These are phyloP conservation scores for Microtus californicus DNA, from an alignment of 2,797 vertebrate genomes.

Conservation along the genomic window DNA sequence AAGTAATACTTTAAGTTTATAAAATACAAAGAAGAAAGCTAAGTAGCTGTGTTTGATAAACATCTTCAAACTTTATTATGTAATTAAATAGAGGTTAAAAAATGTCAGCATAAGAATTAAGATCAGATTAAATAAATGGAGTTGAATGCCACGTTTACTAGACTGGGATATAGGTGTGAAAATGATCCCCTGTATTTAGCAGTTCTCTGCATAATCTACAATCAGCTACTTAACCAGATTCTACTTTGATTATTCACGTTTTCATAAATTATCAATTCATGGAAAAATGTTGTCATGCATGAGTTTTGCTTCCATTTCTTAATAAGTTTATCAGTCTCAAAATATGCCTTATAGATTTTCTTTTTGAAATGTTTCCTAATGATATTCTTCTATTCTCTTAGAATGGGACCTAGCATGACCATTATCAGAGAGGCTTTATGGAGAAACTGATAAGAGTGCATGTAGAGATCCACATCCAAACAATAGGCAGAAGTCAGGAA, in stretches of 20 bases:
- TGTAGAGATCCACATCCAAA: background rate
- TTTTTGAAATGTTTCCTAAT: background rate
- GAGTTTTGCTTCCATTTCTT: background rate
- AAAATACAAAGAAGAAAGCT: background rate
- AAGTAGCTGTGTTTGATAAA: background rate
- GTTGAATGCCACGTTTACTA: background rate
- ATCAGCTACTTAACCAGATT: background rate
- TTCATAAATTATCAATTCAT: background rate
- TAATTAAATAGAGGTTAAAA: conserved; percentile 4
- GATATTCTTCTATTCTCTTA: background rate
- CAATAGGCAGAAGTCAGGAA: background rate
- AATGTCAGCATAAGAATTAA: background rate
- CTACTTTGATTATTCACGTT: background rate
- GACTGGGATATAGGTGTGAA: background rate
- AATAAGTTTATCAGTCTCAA: background rate
- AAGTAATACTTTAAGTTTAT: background rate
- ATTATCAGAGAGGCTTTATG: background rate
- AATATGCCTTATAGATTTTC: background rate
- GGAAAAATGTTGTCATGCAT: background rate
- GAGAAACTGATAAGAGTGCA: background rate
- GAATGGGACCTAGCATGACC: no score
- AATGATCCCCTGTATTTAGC: background rate
- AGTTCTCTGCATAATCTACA: background rate
- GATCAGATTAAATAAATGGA: background rate
- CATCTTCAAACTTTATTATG: background rate